These are phyloP conservation scores for Craseonycteris thonglongyai DNA, from an alignment of 2,113 vertebrate genomes.

Conservation along the genomic window DNA sequence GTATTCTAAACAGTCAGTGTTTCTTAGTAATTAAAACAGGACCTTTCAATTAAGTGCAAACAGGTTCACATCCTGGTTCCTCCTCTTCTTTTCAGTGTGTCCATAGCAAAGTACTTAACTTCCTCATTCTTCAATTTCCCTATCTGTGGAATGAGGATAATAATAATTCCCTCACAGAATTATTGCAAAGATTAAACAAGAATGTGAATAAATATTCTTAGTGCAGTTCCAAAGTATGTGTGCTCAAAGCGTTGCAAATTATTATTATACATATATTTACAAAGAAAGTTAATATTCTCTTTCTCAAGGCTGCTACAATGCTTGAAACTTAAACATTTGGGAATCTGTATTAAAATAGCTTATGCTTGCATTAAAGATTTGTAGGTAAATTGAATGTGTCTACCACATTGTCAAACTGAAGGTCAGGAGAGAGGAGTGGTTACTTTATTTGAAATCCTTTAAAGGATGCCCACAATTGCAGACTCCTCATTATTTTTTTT, in stretches of 20 bases:
- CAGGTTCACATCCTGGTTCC: background rate
- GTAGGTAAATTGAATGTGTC: background rate
- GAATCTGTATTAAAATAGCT: background rate
- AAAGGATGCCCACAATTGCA: background rate
- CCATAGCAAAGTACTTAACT: background rate
- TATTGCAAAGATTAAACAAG: background rate
- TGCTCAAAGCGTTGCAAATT: background rate
- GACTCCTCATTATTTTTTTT: too few species aligned
- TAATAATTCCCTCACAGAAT: background rate
- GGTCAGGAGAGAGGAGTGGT: background rate
- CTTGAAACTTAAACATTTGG: background rate
- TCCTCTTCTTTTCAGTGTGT: background rate
- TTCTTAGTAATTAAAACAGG: background rate
- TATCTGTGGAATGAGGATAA: background rate
- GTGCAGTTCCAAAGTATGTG: background rate
- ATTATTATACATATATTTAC: background rate
- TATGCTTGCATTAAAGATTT: conserved; percentile 8
- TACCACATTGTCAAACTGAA: background rate
- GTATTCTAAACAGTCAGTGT: background rate
- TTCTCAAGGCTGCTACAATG: background rate
- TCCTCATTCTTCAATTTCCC: background rate
- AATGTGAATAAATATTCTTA: background rate
- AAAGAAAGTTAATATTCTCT: background rate
- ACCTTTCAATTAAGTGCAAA: background rate
- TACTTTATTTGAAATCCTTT: conserved; percentile 11